These are phyloP conservation scores for Diachrysia chrysitis DNA, from an alignment of 2,888 invertebrate genomes.

Conservation along the genomic window DNA sequence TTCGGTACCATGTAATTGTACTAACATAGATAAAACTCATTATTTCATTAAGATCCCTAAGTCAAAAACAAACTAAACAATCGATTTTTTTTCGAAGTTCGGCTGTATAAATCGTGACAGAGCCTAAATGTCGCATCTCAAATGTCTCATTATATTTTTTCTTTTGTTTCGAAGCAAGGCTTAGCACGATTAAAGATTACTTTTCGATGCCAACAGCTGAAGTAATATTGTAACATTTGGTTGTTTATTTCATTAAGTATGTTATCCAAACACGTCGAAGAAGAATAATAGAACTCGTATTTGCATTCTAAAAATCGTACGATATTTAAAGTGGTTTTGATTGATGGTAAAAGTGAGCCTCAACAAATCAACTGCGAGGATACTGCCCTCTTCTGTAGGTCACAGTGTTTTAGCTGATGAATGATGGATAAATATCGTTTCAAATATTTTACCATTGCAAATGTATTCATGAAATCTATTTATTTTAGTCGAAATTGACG, in stretches of 20 bases:
- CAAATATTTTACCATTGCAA: conserved; percentile 19
- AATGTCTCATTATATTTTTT: conserved; percentile 12
- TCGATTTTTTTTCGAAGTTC: conserved; percentile 24
- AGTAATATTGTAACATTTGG: background rate
- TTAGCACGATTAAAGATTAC: background rate
- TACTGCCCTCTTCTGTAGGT: conserved; percentile 24
- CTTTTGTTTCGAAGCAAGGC: background rate
- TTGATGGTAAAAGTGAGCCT: conserved; percentile 37
- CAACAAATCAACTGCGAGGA: conserved; percentile 29
- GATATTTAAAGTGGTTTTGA: conserved; percentile 35
- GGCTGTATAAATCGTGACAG: conserved; percentile 28
- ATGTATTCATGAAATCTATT: conserved; percentile 38
- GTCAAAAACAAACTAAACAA: conserved; percentile 13
- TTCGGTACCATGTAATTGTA: conserved; percentile 45
- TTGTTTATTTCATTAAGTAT: conserved; percentile 33
- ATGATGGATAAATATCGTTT: conserved; percentile 28
- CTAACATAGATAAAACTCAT: conserved; percentile 36
- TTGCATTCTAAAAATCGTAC: conserved; percentile 34
- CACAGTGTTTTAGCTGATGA: conserved; percentile 28
- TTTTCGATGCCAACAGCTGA: conserved; percentile 3
- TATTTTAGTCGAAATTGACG: conserved; percentile 34
- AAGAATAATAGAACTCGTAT: conserved; percentile 17
- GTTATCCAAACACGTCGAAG: conserved; percentile 25
- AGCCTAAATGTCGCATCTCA: conserved; percentile 7
- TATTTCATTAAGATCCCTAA: conserved; percentile 34